Evolutionary conservation across 2,888 invertebrate genomes (phyloP).

Genomic region (Cosmopolites sordidus): DNA sequence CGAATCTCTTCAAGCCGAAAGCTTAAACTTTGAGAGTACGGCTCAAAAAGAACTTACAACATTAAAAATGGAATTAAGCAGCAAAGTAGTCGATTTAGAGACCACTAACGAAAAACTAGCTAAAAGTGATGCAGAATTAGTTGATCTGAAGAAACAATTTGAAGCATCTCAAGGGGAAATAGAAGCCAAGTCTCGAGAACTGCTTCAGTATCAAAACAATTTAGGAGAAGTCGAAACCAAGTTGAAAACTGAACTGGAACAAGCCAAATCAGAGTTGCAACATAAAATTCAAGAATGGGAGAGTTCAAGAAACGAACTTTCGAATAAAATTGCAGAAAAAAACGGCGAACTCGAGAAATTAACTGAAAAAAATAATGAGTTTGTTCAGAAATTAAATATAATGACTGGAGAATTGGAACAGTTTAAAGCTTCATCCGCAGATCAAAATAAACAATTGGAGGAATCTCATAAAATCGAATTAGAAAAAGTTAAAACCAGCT

Average conservation of each 20-base stretch:
- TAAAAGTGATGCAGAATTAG: constrained; percentile 15
- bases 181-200: constrained; percentile 34
- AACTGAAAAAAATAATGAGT: constrained; percentile 42
- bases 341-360: constrained; percentile 50
- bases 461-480: constrained; percentile 11
- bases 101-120: constrained; percentile 13
- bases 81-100: constrained; percentile 55
- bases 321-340: constrained; percentile 36
- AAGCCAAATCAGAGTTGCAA: constrained; percentile 10
- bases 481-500: constrained; percentile 33
- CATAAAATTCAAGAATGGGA: constrained; percentile 34
- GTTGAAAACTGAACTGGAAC: constrained; percentile 41
- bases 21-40: constrained; percentile 34
- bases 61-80: constrained; percentile 49
- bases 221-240: constrained; percentile 35
- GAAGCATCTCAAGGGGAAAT: constrained; percentile 34
- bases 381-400: constrained; percentile 30
- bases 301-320: constrained; percentile 42
- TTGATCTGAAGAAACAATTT: constrained; percentile 46
- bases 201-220: constrained; percentile 41
- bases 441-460: constrained; percentile 28
- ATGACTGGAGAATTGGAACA: constrained; percentile 33
- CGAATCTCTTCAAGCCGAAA: constrained; percentile 32
- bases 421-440: constrained; percentile 28
- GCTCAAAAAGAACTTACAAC: constrained; percentile 40